phyloP scores from a whole-genome alignment of 2,113 vertebrate species.

The Callorhinus ursinus region DNA sequence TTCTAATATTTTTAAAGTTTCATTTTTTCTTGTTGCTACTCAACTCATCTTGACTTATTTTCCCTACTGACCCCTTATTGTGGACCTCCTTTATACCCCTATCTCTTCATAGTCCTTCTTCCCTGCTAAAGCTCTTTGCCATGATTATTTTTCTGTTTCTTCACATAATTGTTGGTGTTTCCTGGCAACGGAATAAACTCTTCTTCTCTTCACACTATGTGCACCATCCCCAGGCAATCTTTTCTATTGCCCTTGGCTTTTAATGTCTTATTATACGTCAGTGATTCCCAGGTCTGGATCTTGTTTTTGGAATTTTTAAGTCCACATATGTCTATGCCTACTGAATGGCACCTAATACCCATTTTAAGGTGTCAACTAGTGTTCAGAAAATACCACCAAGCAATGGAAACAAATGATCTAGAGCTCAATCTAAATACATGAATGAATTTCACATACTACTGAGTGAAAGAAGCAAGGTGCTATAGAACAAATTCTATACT shows the following conservation, averaged over 20 bases:
- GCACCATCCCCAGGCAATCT: not conserved
- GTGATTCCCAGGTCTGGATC: not conserved
- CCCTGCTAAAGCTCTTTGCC: not conserved
- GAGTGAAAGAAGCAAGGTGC: not conserved
- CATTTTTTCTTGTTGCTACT: not conserved
- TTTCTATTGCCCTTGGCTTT: not conserved
- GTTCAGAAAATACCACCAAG: not conserved
- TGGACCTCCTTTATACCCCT: not conserved
- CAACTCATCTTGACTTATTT: not conserved
- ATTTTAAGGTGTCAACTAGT: not conserved
- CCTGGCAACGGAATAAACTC: not conserved
- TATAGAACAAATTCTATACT: not conserved
- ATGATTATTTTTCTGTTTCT: not conserved
- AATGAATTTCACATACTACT: not conserved
- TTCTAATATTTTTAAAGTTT: not conserved
- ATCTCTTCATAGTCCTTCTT: too few species aligned
- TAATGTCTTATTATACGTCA: not conserved
- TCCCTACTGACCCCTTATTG: not conserved
- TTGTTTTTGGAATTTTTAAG: not conserved
- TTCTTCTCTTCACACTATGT: not conserved
- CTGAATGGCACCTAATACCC: not conserved
- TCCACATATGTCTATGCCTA: too few species aligned
- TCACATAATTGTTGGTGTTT: not conserved
- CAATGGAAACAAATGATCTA: not conserved
- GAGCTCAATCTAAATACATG: not conserved